Evolutionary conservation across 2,113 vertebrate species (phyloP).

Genomic region (Gallinago undulata): DNA sequence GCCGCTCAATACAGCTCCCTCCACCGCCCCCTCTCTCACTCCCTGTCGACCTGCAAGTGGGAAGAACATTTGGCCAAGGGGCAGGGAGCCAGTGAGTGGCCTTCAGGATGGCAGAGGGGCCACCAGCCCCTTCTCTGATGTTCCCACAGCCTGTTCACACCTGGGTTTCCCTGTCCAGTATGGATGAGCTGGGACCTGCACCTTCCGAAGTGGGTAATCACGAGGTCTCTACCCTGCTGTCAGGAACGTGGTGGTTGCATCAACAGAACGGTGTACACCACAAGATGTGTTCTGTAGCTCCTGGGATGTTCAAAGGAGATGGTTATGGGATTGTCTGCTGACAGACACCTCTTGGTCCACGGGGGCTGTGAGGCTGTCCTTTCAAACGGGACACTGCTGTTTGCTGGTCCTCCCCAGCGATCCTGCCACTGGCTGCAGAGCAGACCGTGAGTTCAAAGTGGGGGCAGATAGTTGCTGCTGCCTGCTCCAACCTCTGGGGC

Average conservation of each 20-base stretch:
- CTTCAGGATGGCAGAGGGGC: not conserved
- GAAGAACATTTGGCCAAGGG: not conserved
- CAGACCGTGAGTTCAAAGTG: rapidly evolving
- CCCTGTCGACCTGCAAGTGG: not conserved
- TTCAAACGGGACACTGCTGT: rapidly evolving
- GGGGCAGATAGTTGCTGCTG: not conserved
- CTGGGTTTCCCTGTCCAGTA: not conserved
- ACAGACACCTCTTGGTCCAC: not conserved
- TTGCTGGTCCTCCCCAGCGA: not conserved
- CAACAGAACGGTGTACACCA: not conserved
- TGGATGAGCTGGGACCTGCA: not conserved
- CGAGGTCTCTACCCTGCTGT: not conserved
- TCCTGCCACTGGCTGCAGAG: not conserved
- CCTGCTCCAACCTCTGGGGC: not conserved
- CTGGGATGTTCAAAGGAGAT: not conserved
- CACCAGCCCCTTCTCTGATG: not conserved
- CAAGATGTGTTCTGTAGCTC: not conserved
- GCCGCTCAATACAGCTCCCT: not conserved
- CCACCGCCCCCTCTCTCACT: not conserved
- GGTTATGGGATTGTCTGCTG: not conserved
- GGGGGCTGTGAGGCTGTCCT: not conserved
- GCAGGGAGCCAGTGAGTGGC: not conserved
- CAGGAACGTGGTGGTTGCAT: not conserved
- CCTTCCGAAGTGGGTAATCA: not conserved
- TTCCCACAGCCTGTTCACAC: not conserved